Evolutionary conservation across 2,113 vertebrate genomes (phyloP), one percentile per base, ranked within the genome.

Genomic region (Clinocottus analis): DNA sequence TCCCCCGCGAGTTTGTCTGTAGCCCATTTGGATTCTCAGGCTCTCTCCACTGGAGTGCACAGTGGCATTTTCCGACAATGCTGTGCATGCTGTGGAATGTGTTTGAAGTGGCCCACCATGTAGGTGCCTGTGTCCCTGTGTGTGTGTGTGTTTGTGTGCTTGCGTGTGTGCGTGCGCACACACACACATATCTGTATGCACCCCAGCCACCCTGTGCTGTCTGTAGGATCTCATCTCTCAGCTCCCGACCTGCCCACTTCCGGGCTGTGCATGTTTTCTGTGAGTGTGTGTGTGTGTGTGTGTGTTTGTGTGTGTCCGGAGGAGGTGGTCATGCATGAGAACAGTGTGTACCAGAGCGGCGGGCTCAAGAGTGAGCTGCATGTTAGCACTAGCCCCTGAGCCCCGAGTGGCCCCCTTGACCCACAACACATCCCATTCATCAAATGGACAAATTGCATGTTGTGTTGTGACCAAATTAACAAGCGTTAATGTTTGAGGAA

Each of bases 51-150:
- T 86, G 80, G 87, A 90, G 89, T 82, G 84, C 85, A 87, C 89
- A 59, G 90, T 91, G 92, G 90, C 89, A 91, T 94, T 93, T 90
- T 91, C 90, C 77, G 47, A 94, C 91, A 93, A 90, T 94, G 89
- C 89, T 72, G 73, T 86, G 89, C 85, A 76, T 89, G 84, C 80
- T 92, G 90, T 90, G 94, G 94, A 95, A 95, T 94, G 92, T 89
- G 91, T 94, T 94, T 94, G 92, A 95, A 93, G 94, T 94, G 93
- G 93, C 83, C 90, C 90, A 92, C 92, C 92, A 83, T 93, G 90
- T 93, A 90, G 89, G 87, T 91, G 85, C 12, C 2, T 80, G 75
- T 83, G 61, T 60, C 51, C 43, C 29, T 55, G 56, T 70, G 66
- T 75, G 29, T 62, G 75, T 66, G 71, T 75, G 75, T 77, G 56